These are phyloP conservation scores for Oligia fasciuncula DNA, from an alignment of 2,888 invertebrate species.

Conservation along the genomic window DNA sequence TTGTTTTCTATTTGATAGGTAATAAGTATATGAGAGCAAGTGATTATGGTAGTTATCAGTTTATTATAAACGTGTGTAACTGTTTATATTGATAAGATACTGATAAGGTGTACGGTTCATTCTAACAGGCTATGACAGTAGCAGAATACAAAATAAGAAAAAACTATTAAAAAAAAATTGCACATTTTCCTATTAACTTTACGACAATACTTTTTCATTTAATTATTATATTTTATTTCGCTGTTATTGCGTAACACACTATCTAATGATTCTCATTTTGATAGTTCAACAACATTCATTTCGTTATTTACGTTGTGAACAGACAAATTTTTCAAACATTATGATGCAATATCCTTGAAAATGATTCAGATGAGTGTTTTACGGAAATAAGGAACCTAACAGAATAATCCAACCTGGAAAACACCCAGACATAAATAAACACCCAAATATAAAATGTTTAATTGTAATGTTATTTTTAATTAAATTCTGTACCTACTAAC, in stretches of 20 bases:
- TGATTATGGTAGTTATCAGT: constrained; percentile 18
- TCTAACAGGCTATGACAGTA: background rate
- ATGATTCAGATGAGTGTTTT: no score
- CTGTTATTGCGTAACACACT: background rate
- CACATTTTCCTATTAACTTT: background rate
- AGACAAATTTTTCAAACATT: no score
- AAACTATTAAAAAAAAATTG: background rate
- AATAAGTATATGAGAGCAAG: constrained; percentile 11
- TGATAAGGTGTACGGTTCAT: background rate
- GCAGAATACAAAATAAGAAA: background rate
- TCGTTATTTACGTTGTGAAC: no score
- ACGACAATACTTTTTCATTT: background rate
- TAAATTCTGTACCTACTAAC: no score
- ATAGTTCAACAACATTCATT: background rate
- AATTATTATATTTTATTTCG: no score
- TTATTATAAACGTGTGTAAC: constrained; percentile 24
- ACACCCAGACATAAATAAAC: no score
- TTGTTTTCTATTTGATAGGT: constrained; percentile 47
- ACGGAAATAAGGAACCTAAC: background rate
- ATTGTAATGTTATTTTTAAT: no score
- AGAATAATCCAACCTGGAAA: background rate
- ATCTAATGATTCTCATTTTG: background rate
- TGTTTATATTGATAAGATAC: constrained; percentile 27
- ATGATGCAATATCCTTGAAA: no score
- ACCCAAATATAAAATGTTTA: background rate